phyloP scores from a whole-genome alignment of 2,888 invertebrate genomes.

The Tiliacea aurago region DNA sequence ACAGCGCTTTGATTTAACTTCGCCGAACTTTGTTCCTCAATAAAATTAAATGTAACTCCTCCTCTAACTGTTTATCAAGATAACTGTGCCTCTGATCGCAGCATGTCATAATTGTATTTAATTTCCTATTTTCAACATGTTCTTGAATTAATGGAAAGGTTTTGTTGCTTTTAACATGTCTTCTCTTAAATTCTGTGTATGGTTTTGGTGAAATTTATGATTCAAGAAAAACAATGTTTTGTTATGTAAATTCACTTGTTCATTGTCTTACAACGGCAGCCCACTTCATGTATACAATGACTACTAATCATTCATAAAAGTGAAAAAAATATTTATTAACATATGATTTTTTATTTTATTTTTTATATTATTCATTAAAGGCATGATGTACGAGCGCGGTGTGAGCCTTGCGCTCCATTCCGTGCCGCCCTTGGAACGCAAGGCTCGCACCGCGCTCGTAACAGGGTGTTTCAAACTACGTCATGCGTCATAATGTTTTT shows the following conservation, averaged over 20 bases:
- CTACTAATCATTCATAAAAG: too few species aligned
- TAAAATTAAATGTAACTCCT: conserved; percentile 35
- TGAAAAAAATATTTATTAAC: too few species aligned
- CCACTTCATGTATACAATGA: too few species aligned
- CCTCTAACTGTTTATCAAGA: conserved; percentile 39
- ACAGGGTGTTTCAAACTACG: too few species aligned
- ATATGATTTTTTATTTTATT: too few species aligned
- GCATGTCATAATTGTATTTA: conserved; percentile 31
- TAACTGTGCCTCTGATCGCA: conserved; percentile 23
- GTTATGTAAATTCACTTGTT: neutral
- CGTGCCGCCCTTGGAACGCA: too few species aligned
- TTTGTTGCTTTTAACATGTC: neutral
- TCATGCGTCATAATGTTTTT: too few species aligned
- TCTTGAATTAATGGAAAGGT: conserved; percentile 10
- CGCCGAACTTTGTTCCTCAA: conserved; percentile 25
- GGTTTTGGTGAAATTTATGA: neutral
- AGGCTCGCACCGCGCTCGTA: too few species aligned
- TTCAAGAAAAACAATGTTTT: neutral
- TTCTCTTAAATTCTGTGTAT: neutral
- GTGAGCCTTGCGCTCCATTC: too few species aligned
- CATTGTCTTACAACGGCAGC: too few species aligned
- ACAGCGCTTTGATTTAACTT: conserved; percentile 19
- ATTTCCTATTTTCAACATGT: conserved; percentile 21
- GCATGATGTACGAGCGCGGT: too few species aligned
- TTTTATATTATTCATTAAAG: too few species aligned